Conservation (phyloP, 2,888 invertebrate genomes). For the Oegoconia quadripuncta region DNA sequence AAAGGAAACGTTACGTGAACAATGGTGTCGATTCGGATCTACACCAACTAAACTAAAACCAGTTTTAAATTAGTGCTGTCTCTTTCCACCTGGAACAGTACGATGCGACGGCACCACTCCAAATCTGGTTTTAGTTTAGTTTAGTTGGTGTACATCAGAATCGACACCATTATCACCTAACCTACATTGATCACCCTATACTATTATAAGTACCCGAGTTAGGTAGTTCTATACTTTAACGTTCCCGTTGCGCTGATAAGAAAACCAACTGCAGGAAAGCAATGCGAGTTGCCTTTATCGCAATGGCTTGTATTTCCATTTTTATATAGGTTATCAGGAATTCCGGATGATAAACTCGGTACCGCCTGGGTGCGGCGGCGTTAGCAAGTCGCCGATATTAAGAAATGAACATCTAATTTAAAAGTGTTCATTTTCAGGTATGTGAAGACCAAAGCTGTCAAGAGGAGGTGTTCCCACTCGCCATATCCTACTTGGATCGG, state of each 20-base stretch:
- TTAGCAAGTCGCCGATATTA: conserved; percentile 25
- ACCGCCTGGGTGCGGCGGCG: conserved; percentile 41
- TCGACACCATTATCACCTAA: too few relatives aligned
- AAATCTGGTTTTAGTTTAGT: too few relatives aligned
- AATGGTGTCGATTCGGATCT: too few relatives aligned
- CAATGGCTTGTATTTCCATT: conserved; percentile 53
- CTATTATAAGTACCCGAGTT: not conserved
- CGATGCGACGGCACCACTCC: too few relatives aligned
- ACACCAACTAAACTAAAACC: too few relatives aligned
- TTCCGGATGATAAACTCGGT: conserved; percentile 63
- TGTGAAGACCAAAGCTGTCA: conserved; percentile 96
- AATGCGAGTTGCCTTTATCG: conserved; percentile 60
- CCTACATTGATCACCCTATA: not conserved
- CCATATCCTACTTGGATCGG: conserved; percentile 96
- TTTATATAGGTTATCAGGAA: conserved; percentile 76
- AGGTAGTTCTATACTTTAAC: conserved; percentile 15
- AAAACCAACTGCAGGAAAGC: conserved; percentile 53
- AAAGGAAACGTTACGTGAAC: too few relatives aligned
- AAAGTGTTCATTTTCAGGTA: conserved; percentile 81
- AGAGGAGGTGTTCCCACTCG: conserved; percentile 95
- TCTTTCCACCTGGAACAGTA: too few relatives aligned
- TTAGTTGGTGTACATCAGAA: too few relatives aligned
- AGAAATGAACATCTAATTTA: conserved; percentile 24
- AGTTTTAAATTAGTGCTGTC: too few relatives aligned
- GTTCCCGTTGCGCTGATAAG: conserved; percentile 41